Conservation (phyloP, 2,113 vertebrate genomes). For the Nothobranchius kuhntae region DNA sequence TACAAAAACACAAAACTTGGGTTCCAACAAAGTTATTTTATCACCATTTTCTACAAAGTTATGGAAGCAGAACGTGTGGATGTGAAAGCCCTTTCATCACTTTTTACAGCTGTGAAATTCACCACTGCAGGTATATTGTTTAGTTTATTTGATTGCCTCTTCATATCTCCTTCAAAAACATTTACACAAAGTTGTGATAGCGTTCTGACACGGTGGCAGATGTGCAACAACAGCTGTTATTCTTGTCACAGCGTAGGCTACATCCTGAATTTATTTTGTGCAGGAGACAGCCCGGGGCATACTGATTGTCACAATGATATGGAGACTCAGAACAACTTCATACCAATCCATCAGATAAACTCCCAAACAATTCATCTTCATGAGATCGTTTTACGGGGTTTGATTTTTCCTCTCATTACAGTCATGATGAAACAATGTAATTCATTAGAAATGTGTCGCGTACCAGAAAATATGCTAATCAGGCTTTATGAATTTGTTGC, state of each 20-base stretch:
- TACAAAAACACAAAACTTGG: no score
- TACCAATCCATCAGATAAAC: conserved; percentile 16
- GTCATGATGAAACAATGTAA: neutral
- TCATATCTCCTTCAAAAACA: neutral
- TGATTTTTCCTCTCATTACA: neutral
- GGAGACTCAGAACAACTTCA: conserved; percentile 7
- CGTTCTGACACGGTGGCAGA: conserved; percentile 1
- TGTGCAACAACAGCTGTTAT: conserved; percentile 10
- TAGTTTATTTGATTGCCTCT: conserved; percentile 3
- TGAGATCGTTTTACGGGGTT: neutral
- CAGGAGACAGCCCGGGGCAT: neutral
- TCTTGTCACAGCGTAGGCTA: conserved; percentile 16
- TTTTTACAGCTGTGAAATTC: neutral
- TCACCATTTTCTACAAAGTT: neutral
- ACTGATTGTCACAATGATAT: conserved; percentile 1
- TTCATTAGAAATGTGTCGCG: neutral
- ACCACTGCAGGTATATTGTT: neutral
- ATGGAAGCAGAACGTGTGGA: neutral
- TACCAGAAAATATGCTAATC: neutral
- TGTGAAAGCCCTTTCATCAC: neutral
- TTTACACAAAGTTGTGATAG: neutral
- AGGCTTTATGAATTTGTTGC: neutral
- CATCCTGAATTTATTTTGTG: conserved; percentile 15
- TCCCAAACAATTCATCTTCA: neutral
- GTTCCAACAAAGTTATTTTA: no score